Evolutionary conservation across 2,113 vertebrate species (phyloP).

Genomic region (Chaenogobius annularis): DNA sequence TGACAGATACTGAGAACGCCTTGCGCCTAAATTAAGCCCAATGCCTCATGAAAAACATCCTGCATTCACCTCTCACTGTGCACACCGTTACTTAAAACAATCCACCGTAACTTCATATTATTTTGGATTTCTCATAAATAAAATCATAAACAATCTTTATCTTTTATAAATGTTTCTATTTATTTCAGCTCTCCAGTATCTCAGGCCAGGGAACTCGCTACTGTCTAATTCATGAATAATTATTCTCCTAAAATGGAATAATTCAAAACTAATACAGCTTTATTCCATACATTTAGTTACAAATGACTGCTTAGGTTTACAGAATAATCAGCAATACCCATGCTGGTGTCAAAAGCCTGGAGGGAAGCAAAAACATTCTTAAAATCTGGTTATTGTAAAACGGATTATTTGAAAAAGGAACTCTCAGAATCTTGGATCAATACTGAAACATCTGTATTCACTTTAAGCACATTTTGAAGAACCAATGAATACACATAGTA

Average conservation of each 20-base stretch:
- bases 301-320: background rate
- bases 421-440: background rate
- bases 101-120: no score
- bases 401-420: background rate
- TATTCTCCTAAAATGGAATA: background rate
- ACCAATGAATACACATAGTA: background rate
- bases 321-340: background rate
- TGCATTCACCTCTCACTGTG: constrained; percentile 68
- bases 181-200: no score
- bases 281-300: no score
- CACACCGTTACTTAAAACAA: constrained; percentile 72
- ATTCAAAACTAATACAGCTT: no score
- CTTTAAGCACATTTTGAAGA: background rate
- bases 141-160: no score
- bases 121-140: background rate
- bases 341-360: background rate
- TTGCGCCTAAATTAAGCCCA: constrained; percentile 81
- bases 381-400: background rate
- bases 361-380: background rate
- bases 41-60: constrained; percentile 86
- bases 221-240: background rate
- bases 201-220: no score
- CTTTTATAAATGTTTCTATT: no score
- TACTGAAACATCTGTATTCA: background rate
- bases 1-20: constrained; percentile 82